phyloP scores from a whole-genome alignment of 2,888 invertebrate genomes.

The Galeruca laticollis region DNA sequence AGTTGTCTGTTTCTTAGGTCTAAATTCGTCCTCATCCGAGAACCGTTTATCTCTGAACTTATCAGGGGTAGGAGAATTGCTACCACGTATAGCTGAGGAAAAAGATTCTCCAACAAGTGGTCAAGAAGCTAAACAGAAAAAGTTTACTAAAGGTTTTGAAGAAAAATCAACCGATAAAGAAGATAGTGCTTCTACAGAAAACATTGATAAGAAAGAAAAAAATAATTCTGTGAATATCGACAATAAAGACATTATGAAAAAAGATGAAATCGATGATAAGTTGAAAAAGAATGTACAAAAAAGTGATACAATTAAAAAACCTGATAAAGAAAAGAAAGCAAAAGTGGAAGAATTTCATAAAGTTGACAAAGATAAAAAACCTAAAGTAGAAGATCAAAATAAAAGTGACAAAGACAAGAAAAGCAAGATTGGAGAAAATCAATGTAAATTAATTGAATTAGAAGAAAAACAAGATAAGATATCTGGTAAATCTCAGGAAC shows the following conservation, averaged over 20 bases:
- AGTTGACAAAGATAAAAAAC: constrained; percentile 25
- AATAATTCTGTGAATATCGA: constrained; percentile 3
- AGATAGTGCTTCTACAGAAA: neutral
- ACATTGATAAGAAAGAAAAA: constrained; percentile 6
- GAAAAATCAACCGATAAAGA: constrained; percentile 11
- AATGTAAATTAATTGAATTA: constrained; percentile 26
- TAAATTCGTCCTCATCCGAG: constrained; percentile 50
- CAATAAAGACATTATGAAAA: neutral
- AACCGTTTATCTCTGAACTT: constrained; percentile 67
- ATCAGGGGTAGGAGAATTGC: constrained; percentile 70
- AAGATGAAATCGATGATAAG: neutral
- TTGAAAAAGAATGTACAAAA: constrained; percentile 11
- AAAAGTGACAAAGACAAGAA: constrained; percentile 32
- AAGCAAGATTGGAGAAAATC: constrained; percentile 26
- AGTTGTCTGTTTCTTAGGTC: constrained; percentile 38
- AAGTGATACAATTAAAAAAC: constrained; percentile 5
- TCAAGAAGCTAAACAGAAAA: constrained; percentile 52
- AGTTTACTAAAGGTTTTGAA: constrained; percentile 24
- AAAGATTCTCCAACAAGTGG: constrained; percentile 83
- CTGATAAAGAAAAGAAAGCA: constrained; percentile 24
- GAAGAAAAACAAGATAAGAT: constrained; percentile 20
- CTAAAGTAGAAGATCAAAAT: constrained; percentile 4
- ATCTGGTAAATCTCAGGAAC: constrained; percentile 7
- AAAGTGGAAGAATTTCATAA: constrained; percentile 32
- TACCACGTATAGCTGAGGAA: constrained; percentile 89